Evolutionary conservation across 2,113 vertebrate species (phyloP).

Genomic region (Enhydra lutris): DNA sequence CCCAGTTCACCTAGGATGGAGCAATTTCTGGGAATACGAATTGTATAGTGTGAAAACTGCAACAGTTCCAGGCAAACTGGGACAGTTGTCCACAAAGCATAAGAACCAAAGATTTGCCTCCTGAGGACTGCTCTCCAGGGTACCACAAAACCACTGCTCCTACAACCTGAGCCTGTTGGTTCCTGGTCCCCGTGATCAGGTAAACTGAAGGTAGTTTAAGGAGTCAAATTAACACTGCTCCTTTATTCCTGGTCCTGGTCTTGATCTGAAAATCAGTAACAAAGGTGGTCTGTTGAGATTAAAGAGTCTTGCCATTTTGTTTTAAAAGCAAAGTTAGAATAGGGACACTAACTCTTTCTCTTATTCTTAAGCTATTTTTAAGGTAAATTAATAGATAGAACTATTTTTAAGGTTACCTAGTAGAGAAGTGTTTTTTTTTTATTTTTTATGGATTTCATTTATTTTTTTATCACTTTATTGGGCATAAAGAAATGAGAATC

Average conservation of each 20-base stretch:
- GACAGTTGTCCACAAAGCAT: neutral
- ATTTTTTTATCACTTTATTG: neutral
- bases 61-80: neutral
- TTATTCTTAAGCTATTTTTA: neutral
- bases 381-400: neutral
- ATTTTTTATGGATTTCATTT: neutral
- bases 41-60: neutral
- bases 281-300: neutral
- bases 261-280: neutral
- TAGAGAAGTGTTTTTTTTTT: neutral
- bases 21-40: neutral
- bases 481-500: neutral
- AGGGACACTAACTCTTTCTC: neutral
- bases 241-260: neutral
- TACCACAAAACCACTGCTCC: neutral
- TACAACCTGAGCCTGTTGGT: neutral
- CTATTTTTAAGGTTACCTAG: neutral
- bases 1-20: neutral
- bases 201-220: neutral
- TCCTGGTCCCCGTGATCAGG: neutral
- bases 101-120: neutral
- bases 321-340: neutral
- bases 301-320: neutral
- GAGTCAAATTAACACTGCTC: neutral
- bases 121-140: neutral